These are phyloP conservation scores for Apolygus lucorum DNA, from an alignment of 1,140 invertebrate genomes.

Conservation along the genomic window DNA sequence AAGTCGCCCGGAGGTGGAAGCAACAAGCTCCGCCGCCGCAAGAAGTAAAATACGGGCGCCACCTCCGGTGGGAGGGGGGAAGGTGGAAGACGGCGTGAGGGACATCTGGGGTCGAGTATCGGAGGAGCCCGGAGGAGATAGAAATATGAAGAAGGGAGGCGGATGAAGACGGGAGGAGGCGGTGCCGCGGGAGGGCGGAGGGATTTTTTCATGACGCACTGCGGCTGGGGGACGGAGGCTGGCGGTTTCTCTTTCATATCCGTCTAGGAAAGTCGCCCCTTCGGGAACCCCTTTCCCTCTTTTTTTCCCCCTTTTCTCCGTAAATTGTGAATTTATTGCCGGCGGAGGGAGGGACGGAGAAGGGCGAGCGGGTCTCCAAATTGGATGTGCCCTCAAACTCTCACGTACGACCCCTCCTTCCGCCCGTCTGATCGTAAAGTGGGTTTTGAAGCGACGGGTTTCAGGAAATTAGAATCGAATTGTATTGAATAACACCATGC, in stretches of 20 bases:
- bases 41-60: too few relatives aligned
- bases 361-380: not conserved
- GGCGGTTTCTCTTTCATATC: not conserved
- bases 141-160: too few relatives aligned
- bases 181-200: too few relatives aligned
- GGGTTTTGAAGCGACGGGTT: too few relatives aligned
- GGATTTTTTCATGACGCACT: not conserved
- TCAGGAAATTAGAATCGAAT: conserved; percentile 1
- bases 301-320: not conserved
- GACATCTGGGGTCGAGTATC: too few relatives aligned
- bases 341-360: not conserved
- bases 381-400: not conserved
- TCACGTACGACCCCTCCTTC: not conserved
- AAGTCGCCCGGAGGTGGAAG: too few relatives aligned
- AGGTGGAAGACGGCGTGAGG: too few relatives aligned
- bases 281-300: not conserved
- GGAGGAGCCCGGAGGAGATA: too few relatives aligned
- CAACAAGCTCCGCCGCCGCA: too few relatives aligned
- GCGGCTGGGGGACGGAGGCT: not conserved
- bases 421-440: not conserved
- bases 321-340: not conserved
- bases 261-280: not conserved
- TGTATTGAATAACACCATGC: too few relatives aligned
- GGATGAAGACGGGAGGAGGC: too few relatives aligned
- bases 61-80: too few relatives aligned